These are phyloP conservation scores for Glossophaga mutica DNA, from an alignment of 2,797 vertebrate species.

Conservation along the genomic window DNA sequence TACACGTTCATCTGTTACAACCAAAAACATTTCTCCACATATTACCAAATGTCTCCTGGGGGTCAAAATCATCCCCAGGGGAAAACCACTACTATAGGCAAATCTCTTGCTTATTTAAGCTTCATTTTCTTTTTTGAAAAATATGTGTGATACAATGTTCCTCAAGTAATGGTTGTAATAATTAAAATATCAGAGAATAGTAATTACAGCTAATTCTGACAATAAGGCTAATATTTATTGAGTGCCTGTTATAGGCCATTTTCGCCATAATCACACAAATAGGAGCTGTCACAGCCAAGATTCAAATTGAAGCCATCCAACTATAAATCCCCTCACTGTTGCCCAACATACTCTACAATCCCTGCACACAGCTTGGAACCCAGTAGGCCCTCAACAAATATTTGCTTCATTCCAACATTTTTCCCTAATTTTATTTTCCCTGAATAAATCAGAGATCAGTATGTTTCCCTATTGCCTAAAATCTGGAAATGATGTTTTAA, in stretches of 20 bases:
- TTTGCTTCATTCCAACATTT: not conserved
- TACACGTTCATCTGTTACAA: not conserved
- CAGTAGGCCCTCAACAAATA: not conserved
- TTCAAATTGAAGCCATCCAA: not conserved
- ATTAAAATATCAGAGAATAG: conserved; percentile 17
- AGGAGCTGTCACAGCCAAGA: not conserved
- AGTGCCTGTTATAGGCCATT: not conserved
- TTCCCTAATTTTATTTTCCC: not conserved
- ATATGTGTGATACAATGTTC: not conserved
- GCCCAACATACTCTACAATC: not conserved
- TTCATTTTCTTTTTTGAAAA: not conserved
- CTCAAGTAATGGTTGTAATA: not conserved
- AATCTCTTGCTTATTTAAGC: not conserved
- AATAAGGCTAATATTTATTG: not conserved
- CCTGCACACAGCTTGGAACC: not conserved
- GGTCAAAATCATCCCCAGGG: not conserved
- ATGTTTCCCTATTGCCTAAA: not conserved
- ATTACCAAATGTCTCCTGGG: not conserved
- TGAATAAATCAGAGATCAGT: not conserved
- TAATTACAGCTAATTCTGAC: not conserved
- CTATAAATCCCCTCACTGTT: not conserved
- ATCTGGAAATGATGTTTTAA: not conserved
- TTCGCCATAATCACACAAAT: not conserved
- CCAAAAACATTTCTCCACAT: not conserved
- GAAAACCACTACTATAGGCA: not conserved